A percentile compares a stretch with the other conserved stretches of the same genome.
These are phyloP conservation scores for Scaeva pyrastri DNA, from an alignment of 2,888 invertebrate species.

Conservation along the genomic window DNA sequence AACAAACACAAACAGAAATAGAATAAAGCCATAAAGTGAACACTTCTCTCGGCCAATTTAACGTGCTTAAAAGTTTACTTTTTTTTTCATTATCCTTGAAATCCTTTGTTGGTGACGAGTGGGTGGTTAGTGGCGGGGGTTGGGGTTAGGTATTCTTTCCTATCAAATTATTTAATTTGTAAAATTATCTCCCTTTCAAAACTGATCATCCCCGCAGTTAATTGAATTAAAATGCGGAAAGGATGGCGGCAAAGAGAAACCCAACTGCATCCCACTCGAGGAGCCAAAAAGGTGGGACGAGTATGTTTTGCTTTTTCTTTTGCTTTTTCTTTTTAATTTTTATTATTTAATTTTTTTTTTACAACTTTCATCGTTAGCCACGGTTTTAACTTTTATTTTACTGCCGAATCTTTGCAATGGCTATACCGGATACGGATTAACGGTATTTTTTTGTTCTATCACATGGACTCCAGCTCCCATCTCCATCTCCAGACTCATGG, in stretches of 20 bases:
- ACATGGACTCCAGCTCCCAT: too few relatives aligned
- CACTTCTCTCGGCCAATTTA: slow-evolving; percentile 40
- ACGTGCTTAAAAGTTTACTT: neutral
- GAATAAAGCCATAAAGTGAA: slow-evolving; percentile 38
- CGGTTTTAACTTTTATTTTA: neutral
- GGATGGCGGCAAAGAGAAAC: neutral
- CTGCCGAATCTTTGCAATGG: neutral
- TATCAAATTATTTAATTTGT: slow-evolving; percentile 64
- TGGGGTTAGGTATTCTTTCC: neutral
- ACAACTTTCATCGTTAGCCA: slow-evolving; percentile 3
- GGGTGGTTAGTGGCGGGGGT: too few relatives aligned
- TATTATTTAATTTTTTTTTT: neutral
- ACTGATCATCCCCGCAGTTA: slow-evolving; percentile 15
- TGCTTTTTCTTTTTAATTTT: neutral
- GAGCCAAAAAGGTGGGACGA: neutral
- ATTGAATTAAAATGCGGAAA: slow-evolving; percentile 26
- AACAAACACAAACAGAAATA: neutral
- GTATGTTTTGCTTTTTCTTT: neutral
- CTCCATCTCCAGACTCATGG: slow-evolving; percentile 2
- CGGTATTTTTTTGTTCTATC: neutral
- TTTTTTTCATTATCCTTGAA: neutral
- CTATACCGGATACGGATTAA: slow-evolving; percentile 5
- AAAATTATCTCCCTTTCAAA: slow-evolving; percentile 58
- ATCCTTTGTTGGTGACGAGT: neutral
- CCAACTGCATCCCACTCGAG: slow-evolving; percentile 19